Percentiles rank a stretch among this genome's conserved stretches.
Evolutionary conservation across 2,797 vertebrate genomes (phyloP).

Genomic region (Percopsis omiscomaycus): DNA sequence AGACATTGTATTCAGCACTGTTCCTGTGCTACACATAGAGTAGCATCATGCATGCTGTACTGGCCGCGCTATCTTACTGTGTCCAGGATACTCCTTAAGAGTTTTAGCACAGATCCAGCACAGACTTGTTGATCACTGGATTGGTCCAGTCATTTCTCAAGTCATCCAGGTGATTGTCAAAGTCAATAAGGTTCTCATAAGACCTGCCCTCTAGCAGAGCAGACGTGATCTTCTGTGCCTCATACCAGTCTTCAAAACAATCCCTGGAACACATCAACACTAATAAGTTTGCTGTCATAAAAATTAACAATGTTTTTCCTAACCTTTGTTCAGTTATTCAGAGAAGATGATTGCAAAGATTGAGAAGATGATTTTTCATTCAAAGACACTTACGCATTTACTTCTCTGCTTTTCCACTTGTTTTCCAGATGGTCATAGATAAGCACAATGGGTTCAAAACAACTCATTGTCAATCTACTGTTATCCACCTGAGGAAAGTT

Average conservation of each 20-base stretch:
- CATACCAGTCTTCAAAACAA: conserved; percentile 92
- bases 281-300: too few relatives aligned
- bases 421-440: conserved; percentile 95
- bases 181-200: conserved; percentile 93
- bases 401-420: conserved; percentile 93
- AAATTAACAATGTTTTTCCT: neutral
- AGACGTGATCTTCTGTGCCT: conserved; percentile 91
- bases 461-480: conserved; percentile 89
- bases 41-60: conserved; percentile 62
- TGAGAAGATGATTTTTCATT: neutral
- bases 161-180: conserved; percentile 97
- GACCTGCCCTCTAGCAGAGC: conserved; percentile 89
- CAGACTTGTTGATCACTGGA: conserved; percentile 95
- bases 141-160: conserved; percentile 98
- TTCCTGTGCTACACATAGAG: conserved; percentile 50
- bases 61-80: conserved; percentile 50
- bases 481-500: conserved; percentile 85
- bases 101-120: conserved; percentile 91
- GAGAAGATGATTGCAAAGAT: neutral
- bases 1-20: conserved; percentile 38
- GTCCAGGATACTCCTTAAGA: conserved; percentile 20
- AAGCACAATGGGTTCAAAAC: conserved; percentile 85
- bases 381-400: conserved; percentile 83
- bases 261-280: conserved; percentile 76
- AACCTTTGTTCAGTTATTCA: conserved; percentile 1